Conservation (phyloP, 1,140 invertebrate genomes). For the Conopomorpha cramerella region DNA sequence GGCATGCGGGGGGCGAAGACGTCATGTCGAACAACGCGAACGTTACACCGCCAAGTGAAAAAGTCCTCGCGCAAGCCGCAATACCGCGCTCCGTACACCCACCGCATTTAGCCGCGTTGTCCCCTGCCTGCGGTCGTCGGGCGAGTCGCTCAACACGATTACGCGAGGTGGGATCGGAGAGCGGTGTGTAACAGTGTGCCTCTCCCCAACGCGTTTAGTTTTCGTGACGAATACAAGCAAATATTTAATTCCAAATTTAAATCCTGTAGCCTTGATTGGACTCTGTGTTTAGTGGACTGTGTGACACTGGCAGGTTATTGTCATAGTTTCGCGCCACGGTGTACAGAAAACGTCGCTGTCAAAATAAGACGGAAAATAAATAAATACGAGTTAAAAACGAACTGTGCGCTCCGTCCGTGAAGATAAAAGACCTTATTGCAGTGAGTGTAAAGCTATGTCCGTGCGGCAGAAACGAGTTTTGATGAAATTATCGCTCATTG, state of each 20-base stretch:
- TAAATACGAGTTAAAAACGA: conserved; percentile 43
- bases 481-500: conserved; percentile 34
- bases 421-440: conserved; percentile 29
- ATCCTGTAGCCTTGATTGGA: no score
- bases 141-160: conserved; percentile 48
- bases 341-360: conserved; percentile 29
- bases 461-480: conserved; percentile 11
- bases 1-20: conserved; percentile 31
- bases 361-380: conserved; percentile 53
- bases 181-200: conserved; percentile 36
- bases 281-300: no score
- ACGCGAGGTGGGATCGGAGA: conserved; percentile 41
- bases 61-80: conserved; percentile 9
- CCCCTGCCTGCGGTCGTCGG: conserved; percentile 49
- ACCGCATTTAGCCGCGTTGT: conserved; percentile 17
- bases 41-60: conserved; percentile 31
- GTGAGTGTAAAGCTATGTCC: conserved; percentile 20
- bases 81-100: conserved; percentile 4
- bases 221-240: no score
- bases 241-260: no score
- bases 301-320: no score
- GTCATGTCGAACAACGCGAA: conserved; percentile 52
- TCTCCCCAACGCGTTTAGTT: no score
- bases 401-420: conserved; percentile 16
- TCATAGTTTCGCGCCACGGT: no score